Conservation (phyloP, 1,140 invertebrate species). For the Trichonephila clavata region DNA sequence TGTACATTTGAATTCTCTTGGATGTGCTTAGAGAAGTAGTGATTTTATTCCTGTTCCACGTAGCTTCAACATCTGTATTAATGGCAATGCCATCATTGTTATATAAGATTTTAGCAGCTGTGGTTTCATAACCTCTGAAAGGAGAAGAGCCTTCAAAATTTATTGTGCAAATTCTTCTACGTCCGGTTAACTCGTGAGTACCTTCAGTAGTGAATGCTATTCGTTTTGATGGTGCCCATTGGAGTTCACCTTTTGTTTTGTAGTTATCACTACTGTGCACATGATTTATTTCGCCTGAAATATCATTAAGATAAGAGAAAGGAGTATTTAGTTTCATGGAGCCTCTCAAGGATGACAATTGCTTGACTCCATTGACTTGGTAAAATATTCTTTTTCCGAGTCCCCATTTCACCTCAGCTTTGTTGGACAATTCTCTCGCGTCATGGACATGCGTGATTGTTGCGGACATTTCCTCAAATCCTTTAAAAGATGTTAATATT, state of each 20-base stretch:
- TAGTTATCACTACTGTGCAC: neutral
- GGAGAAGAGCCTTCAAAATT: conserved; percentile 41
- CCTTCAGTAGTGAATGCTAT: conserved; percentile 59
- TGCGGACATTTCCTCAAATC: conserved; percentile 16
- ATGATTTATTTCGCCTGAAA: conserved; percentile 48
- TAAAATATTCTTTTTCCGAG: neutral
- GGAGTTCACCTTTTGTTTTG: neutral
- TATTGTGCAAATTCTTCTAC: conserved; percentile 52
- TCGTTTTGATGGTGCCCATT: conserved; percentile 54
- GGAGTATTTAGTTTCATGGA: conserved; percentile 41
- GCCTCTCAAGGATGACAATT: conserved; percentile 14
- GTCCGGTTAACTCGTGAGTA: conserved; percentile 42
- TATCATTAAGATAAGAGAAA: conserved; percentile 36
- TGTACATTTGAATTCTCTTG: conserved; percentile 9
- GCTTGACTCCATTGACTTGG: neutral
- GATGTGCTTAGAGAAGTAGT: conserved; percentile 3
- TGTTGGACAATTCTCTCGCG: conserved; percentile 27
- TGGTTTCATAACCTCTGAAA: conserved; percentile 54
- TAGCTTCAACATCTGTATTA: conserved; percentile 63
- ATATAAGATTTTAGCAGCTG: conserved; percentile 34
- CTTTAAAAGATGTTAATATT: conserved; percentile 21
- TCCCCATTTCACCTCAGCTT: conserved; percentile 58
- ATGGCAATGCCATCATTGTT: conserved; percentile 60
- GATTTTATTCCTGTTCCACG: conserved; percentile 63
- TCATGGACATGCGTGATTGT: conserved; percentile 26